Evolutionary conservation across 2,888 invertebrate genomes (phyloP).

Genomic region (Phalera bucephala): DNA sequence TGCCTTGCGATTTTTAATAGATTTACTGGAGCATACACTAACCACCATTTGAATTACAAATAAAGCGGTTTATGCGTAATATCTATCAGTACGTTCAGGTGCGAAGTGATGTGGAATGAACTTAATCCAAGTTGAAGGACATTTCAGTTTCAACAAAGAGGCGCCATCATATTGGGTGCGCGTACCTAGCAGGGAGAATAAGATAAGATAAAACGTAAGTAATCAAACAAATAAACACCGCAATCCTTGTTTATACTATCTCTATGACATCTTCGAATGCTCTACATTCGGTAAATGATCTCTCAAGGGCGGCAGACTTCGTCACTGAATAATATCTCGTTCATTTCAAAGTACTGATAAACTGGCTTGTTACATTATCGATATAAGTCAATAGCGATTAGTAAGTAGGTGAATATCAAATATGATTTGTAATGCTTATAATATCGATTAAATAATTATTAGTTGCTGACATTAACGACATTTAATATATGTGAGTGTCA

Average conservation of each 20-base stretch:
- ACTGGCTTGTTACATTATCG: no score
- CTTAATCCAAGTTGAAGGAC: slow-evolving; percentile 41
- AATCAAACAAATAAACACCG: slow-evolving; percentile 26
- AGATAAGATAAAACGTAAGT: slow-evolving; percentile 39
- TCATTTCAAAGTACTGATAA: no score
- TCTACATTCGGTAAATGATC: slow-evolving; percentile 38
- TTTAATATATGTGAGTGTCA: no score
- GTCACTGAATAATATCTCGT: background rate
- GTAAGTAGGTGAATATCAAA: no score
- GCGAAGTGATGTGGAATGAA: slow-evolving; percentile 28
- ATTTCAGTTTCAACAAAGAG: slow-evolving; percentile 29
- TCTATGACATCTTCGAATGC: slow-evolving; percentile 22
- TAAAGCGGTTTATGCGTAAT: slow-evolving; percentile 17
- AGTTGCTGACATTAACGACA: no score
- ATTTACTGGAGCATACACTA: slow-evolving; percentile 32
- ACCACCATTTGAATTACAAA: slow-evolving; percentile 35
- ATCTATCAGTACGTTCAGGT: slow-evolving; percentile 24
- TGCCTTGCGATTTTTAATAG: slow-evolving; percentile 22
- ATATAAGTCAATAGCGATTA: no score
- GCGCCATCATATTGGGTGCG: slow-evolving; percentile 13
- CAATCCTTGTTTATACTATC: slow-evolving; percentile 18
- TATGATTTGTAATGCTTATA: no score
- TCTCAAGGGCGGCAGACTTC: slow-evolving; percentile 38
- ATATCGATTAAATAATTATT: no score
- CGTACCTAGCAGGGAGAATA: slow-evolving; percentile 10